Evolutionary conservation across 2,888 invertebrate genomes (phyloP).

Genomic region (Apoda limacodes): DNA sequence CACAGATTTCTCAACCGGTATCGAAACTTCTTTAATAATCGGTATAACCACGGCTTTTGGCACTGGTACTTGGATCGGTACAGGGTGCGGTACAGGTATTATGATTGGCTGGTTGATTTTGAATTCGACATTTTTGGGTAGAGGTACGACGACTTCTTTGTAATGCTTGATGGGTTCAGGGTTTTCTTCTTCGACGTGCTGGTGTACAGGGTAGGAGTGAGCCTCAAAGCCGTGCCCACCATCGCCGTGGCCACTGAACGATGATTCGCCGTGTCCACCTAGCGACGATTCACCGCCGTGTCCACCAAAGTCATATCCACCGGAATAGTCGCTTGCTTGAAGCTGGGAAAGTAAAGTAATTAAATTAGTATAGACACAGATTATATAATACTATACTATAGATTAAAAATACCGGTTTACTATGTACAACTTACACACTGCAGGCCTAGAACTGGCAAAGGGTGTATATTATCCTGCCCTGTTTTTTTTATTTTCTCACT

Average conservation of each 20-base stretch:
- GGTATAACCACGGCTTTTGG: conserved; percentile 77
- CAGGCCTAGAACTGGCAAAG: too few species aligned
- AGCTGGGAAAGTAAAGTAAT: conserved; percentile 28
- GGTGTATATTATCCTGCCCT: too few species aligned
- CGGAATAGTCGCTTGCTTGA: conserved; percentile 48
- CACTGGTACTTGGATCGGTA: conserved; percentile 77
- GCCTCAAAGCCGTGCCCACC: conserved; percentile 43
- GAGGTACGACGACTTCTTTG: conserved; percentile 75
- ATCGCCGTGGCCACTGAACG: conserved; percentile 34
- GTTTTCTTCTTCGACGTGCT: conserved; percentile 76
- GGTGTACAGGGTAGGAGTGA: conserved; percentile 70
- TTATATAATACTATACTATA: too few species aligned
- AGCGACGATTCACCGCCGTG: conserved; percentile 5
- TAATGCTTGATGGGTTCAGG: conserved; percentile 76
- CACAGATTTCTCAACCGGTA: conserved; percentile 79
- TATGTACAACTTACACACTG: too few species aligned
- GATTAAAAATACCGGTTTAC: too few species aligned
- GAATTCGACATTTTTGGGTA: conserved; percentile 72
- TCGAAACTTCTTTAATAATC: conserved; percentile 74
- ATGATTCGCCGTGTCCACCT: conserved; percentile 3
- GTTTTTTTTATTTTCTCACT: too few species aligned
- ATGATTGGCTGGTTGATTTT: conserved; percentile 67
- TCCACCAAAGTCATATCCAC: conserved; percentile 31
- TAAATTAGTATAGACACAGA: conserved; percentile 10
- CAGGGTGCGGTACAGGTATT: conserved; percentile 73